Evolutionary conservation across 2,797 vertebrate genomes (phyloP).

Genomic region (Threskiornis aethiopicus): DNA sequence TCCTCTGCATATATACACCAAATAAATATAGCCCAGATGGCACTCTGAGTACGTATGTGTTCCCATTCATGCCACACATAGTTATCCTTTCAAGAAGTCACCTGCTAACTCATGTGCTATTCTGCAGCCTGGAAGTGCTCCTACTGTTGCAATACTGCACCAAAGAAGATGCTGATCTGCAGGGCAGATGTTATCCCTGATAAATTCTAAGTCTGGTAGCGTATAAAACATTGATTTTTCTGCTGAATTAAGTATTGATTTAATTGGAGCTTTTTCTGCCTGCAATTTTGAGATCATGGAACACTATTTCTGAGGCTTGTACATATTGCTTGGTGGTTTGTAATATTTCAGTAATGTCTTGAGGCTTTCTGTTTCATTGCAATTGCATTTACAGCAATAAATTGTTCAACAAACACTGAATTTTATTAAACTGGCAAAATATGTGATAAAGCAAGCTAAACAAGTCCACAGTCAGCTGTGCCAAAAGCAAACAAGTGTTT

Average conservation of each 20-base stretch:
- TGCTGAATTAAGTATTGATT: conserved; percentile 36
- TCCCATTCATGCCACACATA: conserved; percentile 55
- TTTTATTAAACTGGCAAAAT: conserved; percentile 62
- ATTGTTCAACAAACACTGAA: conserved; percentile 40
- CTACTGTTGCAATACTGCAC: background rate
- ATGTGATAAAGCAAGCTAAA: conserved; percentile 37
- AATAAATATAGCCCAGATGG: conserved; percentile 63
- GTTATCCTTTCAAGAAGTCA: conserved; percentile 52
- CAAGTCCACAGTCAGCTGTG: background rate
- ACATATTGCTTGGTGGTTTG: conserved; percentile 31
- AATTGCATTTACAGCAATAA: conserved; percentile 52
- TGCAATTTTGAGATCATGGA: conserved; percentile 20
- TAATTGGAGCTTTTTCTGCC: conserved; percentile 41
- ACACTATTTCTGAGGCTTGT: conserved; percentile 5
- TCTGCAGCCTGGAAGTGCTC: conserved; percentile 5
- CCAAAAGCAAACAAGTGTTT: conserved; percentile 56
- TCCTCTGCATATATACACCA: conserved; percentile 10
- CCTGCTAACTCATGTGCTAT: conserved; percentile 31
- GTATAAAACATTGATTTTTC: conserved; percentile 1
- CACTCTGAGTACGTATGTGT: conserved; percentile 5
- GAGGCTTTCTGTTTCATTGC: conserved; percentile 49
- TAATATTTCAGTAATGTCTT: conserved; percentile 41
- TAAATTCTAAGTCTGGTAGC: background rate
- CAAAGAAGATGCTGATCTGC: conserved; percentile 9
- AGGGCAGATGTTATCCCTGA: conserved; percentile 33